Conservation (phyloP, 2,797 vertebrate genomes). For the Benthosema pterotum region DNA sequence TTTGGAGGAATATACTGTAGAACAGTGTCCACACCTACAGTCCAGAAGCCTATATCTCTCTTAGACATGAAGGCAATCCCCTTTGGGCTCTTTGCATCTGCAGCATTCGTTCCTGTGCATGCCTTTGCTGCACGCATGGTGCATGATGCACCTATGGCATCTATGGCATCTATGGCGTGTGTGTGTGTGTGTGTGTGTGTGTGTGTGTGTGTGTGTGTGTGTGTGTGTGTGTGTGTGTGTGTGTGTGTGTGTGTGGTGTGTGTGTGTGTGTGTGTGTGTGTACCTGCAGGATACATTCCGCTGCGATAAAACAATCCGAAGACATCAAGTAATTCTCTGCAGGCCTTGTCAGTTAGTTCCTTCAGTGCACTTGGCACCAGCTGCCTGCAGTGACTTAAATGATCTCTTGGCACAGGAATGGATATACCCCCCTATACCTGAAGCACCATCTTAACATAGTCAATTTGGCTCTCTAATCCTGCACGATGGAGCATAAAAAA, state of each 20-base stretch:
- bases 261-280: neutral
- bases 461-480: conserved; percentile 4
- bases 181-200: conserved; percentile 11
- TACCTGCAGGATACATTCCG: too few species aligned
- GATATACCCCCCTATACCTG: too few species aligned
- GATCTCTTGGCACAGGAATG: neutral
- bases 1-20: too few species aligned
- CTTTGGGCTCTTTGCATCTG: too few species aligned
- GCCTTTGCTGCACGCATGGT: too few species aligned
- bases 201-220: neutral
- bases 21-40: too few species aligned
- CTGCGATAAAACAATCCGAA: too few species aligned
- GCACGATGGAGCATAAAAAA: conserved; percentile 7
- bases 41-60: too few species aligned
- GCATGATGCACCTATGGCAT: neutral
- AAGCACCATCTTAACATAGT: neutral
- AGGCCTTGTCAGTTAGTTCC: too few species aligned
- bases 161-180: neutral
- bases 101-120: conserved; percentile 5
- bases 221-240: conserved; percentile 3
- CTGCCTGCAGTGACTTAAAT: neutral
- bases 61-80: too few species aligned
- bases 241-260: neutral
- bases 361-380: too few species aligned
- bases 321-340: too few species aligned